Evolutionary conservation across 2,797 vertebrate genomes (phyloP).

Genomic region (Leuciscus waleckii): DNA sequence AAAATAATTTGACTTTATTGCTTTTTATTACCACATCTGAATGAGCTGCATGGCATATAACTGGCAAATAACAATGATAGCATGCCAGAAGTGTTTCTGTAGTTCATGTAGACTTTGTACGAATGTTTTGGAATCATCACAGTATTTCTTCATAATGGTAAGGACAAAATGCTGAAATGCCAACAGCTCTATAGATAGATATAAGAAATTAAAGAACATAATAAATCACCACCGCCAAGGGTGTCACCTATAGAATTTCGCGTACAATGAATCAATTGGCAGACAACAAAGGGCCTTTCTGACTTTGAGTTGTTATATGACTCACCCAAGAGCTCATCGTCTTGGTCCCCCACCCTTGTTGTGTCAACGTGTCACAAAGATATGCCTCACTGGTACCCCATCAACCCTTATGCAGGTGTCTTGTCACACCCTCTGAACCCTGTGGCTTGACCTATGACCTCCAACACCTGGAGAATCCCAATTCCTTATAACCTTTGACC

Average conservation of each 20-base stretch:
- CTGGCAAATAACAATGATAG: slow-evolving; percentile 1
- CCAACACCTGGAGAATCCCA: slow-evolving; percentile 71
- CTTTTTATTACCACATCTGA: background rate
- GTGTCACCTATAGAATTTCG: slow-evolving; percentile 20
- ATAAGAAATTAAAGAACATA: background rate
- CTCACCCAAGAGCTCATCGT: background rate
- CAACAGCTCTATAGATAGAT: background rate
- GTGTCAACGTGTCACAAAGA: slow-evolving; percentile 37
- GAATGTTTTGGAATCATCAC: background rate
- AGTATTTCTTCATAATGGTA: background rate
- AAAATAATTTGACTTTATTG: background rate
- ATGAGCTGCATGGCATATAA: background rate
- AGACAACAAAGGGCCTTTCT: slow-evolving; percentile 2
- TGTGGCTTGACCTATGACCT: slow-evolving; percentile 66
- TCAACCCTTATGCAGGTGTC: slow-evolving; percentile 72
- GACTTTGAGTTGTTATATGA: slow-evolving; percentile 27
- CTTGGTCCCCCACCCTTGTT: background rate
- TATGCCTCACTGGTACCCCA: slow-evolving; percentile 61
- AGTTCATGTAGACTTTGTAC: background rate
- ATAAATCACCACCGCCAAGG: background rate
- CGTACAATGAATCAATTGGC: background rate
- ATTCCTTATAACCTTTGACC: slow-evolving; percentile 61
- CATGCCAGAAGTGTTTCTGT: slow-evolving; percentile 1
- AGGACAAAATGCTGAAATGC: slow-evolving; percentile 2
- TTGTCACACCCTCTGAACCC: slow-evolving; percentile 45